These are phyloP conservation scores for Halotydeus destructor DNA, from an alignment of 1,140 invertebrate species.

Conservation along the genomic window DNA sequence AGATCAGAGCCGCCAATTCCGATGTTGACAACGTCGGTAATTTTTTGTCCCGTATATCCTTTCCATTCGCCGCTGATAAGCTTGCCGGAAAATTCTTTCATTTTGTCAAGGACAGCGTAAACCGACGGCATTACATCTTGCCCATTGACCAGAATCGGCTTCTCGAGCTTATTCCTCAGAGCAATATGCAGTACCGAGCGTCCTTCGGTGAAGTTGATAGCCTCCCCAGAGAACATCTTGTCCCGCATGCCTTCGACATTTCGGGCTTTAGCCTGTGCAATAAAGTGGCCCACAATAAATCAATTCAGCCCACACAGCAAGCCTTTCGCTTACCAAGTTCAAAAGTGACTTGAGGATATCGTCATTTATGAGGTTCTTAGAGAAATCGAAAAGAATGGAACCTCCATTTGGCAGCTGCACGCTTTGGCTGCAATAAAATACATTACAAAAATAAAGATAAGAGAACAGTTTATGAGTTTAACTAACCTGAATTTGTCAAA, in stretches of 20 bases:
- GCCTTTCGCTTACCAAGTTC: slow-evolving; percentile 48
- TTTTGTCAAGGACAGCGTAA: slow-evolving; percentile 71
- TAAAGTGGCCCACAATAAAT: neutral
- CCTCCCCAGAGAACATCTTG: slow-evolving; percentile 81
- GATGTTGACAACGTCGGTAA: slow-evolving; percentile 97
- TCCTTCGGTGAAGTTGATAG: slow-evolving; percentile 95
- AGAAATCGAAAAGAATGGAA: slow-evolving; percentile 78
- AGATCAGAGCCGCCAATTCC: slow-evolving; percentile 98
- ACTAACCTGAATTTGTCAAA: slow-evolving; percentile 52
- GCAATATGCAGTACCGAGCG: slow-evolving; percentile 87
- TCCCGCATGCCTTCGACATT: slow-evolving; percentile 63
- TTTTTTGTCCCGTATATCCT: slow-evolving; percentile 79
- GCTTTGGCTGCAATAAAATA: slow-evolving; percentile 13
- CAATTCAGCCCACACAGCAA: slow-evolving; percentile 2
- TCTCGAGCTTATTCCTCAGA: slow-evolving; percentile 61
- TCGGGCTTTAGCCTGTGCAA: slow-evolving; percentile 44
- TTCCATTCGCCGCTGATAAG: slow-evolving; percentile 49
- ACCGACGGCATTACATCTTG: slow-evolving; percentile 87
- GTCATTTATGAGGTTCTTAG: slow-evolving; percentile 78
- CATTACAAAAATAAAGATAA: slow-evolving; percentile 4
- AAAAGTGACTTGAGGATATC: slow-evolving; percentile 50
- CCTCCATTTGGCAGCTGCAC: slow-evolving; percentile 57
- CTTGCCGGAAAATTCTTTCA: slow-evolving; percentile 58
- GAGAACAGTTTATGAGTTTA: slow-evolving; percentile 7
- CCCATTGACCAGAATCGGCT: slow-evolving; percentile 58